phyloP scores from a whole-genome alignment of 2,797 vertebrate genomes.

The Philypnodon macrostomus region DNA sequence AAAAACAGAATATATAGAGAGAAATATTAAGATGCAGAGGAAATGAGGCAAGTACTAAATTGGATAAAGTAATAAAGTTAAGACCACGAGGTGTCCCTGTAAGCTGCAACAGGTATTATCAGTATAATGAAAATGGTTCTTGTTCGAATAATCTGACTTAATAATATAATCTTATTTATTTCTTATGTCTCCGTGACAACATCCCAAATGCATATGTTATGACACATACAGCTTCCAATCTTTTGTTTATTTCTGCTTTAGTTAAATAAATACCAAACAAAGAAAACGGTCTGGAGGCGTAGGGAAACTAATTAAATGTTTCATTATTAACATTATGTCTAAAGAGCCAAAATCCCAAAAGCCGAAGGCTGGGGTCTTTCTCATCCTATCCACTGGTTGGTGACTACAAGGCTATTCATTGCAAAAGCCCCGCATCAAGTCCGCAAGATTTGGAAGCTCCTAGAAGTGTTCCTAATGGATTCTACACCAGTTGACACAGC shows the following conservation, averaged over 20 bases:
- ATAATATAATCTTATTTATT: slow-evolving; percentile 8
- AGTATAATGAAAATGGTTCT: no score
- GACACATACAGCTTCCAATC: no score
- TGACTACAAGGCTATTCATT: slow-evolving; percentile 50
- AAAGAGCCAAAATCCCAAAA: slow-evolving; percentile 49
- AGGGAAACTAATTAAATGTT: slow-evolving; percentile 48
- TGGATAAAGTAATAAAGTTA: no score
- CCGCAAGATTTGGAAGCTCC: slow-evolving; percentile 61
- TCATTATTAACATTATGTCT: slow-evolving; percentile 49
- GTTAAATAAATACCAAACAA: slow-evolving; percentile 42
- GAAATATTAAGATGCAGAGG: no score
- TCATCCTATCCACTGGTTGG: slow-evolving; percentile 43
- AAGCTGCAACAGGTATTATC: no score
- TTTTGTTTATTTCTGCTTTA: slow-evolving; percentile 33
- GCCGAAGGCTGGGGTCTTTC: slow-evolving; percentile 46
- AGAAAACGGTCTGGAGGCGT: slow-evolving; percentile 50
- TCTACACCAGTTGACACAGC: slow-evolving; percentile 50
- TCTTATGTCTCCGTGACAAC: slow-evolving; percentile 4
- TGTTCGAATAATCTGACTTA: no score
- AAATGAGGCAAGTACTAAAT: no score
- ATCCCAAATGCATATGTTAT: slow-evolving; percentile 13
- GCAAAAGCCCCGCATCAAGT: slow-evolving; percentile 59
- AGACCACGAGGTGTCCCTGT: no score
- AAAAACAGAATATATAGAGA: no score
- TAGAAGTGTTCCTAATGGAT: slow-evolving; percentile 66